Percentiles rank a stretch among this genome's conserved stretches.
phyloP scores from a whole-genome alignment of 2,113 vertebrate species.

The Anoplopoma fimbria region DNA sequence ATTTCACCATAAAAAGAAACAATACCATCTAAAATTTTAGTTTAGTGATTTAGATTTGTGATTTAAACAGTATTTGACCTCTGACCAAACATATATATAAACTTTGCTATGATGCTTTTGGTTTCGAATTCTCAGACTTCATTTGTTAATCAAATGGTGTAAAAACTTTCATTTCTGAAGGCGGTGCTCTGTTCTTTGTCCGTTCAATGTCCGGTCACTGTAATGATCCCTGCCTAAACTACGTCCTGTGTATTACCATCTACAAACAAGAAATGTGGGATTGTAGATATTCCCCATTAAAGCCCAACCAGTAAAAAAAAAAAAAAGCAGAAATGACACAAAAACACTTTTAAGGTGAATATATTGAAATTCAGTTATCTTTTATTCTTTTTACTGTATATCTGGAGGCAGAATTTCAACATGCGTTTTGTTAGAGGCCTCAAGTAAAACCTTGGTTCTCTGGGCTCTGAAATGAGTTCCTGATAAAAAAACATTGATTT shows the following conservation, averaged over 20 bases:
- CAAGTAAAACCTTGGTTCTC: constrained; percentile 27
- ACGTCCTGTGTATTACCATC: background rate
- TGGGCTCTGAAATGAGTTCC: no score
- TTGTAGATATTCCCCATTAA: background rate
- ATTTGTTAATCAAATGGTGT: background rate
- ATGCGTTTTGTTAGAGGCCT: constrained; percentile 3
- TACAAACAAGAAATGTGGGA: background rate
- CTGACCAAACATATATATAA: no score
- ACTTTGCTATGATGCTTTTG: background rate
- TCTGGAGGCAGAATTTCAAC: background rate
- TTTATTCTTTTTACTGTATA: background rate
- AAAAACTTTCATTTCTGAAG: background rate
- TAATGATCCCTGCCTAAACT: background rate
- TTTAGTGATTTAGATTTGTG: no score
- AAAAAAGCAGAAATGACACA: background rate
- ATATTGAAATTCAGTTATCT: no score
- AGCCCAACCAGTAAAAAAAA: background rate
- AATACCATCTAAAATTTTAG: no score
- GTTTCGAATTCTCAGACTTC: background rate
- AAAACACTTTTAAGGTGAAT: background rate
- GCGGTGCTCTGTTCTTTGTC: background rate
- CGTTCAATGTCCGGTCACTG: background rate
- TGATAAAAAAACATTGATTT: no score
- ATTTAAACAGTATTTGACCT: no score
- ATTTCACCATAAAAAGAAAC: no score